Evolutionary conservation across 2,888 invertebrate species (phyloP).

Genomic region (Exocentrus adspersus): DNA sequence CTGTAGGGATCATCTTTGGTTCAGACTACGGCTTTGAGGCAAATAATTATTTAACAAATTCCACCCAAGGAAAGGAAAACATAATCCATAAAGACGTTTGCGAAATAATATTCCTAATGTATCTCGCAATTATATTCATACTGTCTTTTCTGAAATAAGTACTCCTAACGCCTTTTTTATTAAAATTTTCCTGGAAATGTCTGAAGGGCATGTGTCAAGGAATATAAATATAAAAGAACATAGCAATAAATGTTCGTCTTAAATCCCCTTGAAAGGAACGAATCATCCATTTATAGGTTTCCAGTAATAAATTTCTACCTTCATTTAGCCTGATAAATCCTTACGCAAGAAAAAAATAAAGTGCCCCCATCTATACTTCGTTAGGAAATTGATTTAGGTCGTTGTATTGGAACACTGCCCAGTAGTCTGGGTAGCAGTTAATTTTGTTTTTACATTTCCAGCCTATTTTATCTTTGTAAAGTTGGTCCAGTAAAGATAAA

Average conservation of each 20-base stretch:
- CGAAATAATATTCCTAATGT: no score
- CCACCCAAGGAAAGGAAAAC: neutral
- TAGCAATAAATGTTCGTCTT: no score
- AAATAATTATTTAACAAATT: neutral
- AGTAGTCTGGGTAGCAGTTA: neutral
- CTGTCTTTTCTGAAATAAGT: no score
- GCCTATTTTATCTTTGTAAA: neutral
- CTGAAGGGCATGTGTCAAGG: no score
- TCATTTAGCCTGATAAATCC: neutral
- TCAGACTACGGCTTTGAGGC: neutral
- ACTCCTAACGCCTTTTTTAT: no score
- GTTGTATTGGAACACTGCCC: neutral
- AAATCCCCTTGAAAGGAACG: no score
- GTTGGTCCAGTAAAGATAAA: neutral
- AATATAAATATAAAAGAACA: no score
- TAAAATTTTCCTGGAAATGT: no score
- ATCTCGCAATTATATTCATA: no score
- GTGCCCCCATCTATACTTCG: neutral
- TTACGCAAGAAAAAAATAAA: neutral
- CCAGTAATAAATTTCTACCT: neutral
- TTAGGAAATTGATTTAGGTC: neutral
- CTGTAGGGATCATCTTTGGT: neutral
- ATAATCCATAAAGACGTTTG: neutral
- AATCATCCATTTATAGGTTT: neutral
- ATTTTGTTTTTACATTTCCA: neutral